Evolutionary conservation across 92 coral and sea anemone genomes (phyloP).

Genomic region (Umimayanthus chanpuru): DNA sequence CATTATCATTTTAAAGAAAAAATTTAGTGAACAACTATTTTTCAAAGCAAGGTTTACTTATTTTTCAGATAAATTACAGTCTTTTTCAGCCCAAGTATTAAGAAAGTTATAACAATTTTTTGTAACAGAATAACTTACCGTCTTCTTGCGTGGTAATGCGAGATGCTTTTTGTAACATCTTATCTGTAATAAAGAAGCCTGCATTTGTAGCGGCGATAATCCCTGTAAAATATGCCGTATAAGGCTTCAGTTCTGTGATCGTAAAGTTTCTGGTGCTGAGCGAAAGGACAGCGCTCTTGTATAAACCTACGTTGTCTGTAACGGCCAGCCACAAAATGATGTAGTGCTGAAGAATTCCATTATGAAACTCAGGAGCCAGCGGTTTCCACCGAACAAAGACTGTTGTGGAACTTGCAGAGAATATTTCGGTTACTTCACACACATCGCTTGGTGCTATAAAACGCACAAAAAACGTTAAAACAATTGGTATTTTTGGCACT

Average conservation of each 20-base stretch:
- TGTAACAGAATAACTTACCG: not conserved
- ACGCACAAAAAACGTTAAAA: not conserved
- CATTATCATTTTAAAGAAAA: too few species aligned
- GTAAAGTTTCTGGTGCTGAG: slow-evolving; percentile 13
- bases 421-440: slow-evolving; percentile 31
- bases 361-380: slow-evolving; percentile 37
- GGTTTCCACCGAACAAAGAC: slow-evolving; percentile 52
- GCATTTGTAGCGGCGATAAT: not conserved
- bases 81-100: too few species aligned
- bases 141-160: not conserved
- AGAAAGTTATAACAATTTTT: too few species aligned
- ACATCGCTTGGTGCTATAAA: slow-evolving; percentile 46
- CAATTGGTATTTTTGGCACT: not conserved
- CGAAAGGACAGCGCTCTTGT: not conserved
- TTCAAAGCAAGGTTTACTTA: too few species aligned
- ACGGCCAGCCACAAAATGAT: slow-evolving; percentile 32
- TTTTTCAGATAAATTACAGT: too few species aligned
- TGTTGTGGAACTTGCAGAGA: slow-evolving; percentile 50
- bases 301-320: slow-evolving; percentile 18
- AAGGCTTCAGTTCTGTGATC: slow-evolving; percentile 41
- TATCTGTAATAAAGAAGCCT: slow-evolving; percentile 4
- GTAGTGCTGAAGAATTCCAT: slow-evolving; percentile 37
- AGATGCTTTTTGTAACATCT: not conserved
- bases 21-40: too few species aligned
- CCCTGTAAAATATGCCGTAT: slow-evolving; percentile 31